Base-by-base conservation (phyloP, 2,888 invertebrate species). In the Labia minor region DNA sequence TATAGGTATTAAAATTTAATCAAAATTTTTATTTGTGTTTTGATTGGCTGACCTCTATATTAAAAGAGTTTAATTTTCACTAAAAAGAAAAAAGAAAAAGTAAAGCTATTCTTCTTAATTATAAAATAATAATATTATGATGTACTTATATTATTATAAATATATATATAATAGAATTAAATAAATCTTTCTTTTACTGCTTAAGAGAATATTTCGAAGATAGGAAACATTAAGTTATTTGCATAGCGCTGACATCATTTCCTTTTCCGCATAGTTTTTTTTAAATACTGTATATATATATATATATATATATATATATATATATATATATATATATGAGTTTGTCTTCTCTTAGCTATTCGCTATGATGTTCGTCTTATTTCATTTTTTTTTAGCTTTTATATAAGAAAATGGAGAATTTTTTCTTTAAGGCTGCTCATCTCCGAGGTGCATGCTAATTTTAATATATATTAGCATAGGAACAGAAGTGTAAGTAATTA, bases 211-310 rank as follows among this genome's bases (percentile, higher is more conserved):
- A 21, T 14, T 33, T 21, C 63, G 21, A 10, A 37, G 49, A 33
- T 37, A 64, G 61, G 20, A 33, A 65, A 26, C n/a, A n/a, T n/a
- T n/a, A 21, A 67, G 37, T n/a, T 62, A 67, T 67, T 67, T 67
- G 62, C 65, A 65, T 67, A 64, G 16, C 33, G 67, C 61, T 62
- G 65, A 65, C 67, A 64, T 67, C 37, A 64, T 67, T 64, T 65
- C 67, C 65, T 8, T 65, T 49, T 49, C 49, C 49, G 49, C 14
- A 16, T 49, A 16, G 14, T n/a, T 49, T n/a, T 49, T n/a, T 49
- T n/a, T n/a, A 33, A 11, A 33, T n/a, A n/a, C n/a, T n/a, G n/a
- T n/a, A n/a, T n/a, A n/a, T n/a, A n/a, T n/a, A n/a, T n/a, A n/a
- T n/a, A n/a, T n/a, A n/a, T n/a, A n/a, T n/a, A n/a, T n/a, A n/a